These are phyloP conservation scores for Patella pellucida DNA, from an alignment of 2,888 invertebrate genomes.

Conservation along the genomic window DNA sequence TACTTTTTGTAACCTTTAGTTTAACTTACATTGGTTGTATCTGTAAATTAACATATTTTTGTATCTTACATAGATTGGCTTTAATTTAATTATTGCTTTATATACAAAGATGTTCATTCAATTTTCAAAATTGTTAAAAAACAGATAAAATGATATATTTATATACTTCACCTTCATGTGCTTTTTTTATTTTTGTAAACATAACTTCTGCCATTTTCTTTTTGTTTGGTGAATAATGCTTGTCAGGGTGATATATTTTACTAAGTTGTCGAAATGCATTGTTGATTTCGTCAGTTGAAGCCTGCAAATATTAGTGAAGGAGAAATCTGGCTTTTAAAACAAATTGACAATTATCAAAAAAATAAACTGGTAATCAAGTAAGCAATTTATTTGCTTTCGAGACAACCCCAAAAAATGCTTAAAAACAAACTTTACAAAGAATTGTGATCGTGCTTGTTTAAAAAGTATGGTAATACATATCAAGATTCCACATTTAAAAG, in stretches of 20 bases:
- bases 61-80: too few species aligned
- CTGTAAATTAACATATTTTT: neutral
- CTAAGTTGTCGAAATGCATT: conserved; percentile 93
- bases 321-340: neutral
- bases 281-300: conserved; percentile 91
- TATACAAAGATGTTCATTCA: too few species aligned
- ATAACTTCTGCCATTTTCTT: conserved; percentile 89
- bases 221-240: conserved; percentile 84
- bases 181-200: conserved; percentile 86
- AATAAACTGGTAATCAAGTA: conserved; percentile 17
- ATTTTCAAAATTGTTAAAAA: neutral
- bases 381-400: neutral
- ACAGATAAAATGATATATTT: neutral
- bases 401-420: neutral
- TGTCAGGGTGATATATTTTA: conserved; percentile 95
- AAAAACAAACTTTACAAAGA: too few species aligned
- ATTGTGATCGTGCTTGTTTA: too few species aligned
- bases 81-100: too few species aligned
- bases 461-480: too few species aligned
- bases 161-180: conserved; percentile 83
- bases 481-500: too few species aligned
- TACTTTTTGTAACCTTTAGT: too few species aligned
- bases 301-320: conserved; percentile 76
- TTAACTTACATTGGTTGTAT: too few species aligned
- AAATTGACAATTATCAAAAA: neutral